Evolutionary conservation across 2,888 invertebrate species (phyloP).

Genomic region (Acanthosoma haemorrhoidale): DNA sequence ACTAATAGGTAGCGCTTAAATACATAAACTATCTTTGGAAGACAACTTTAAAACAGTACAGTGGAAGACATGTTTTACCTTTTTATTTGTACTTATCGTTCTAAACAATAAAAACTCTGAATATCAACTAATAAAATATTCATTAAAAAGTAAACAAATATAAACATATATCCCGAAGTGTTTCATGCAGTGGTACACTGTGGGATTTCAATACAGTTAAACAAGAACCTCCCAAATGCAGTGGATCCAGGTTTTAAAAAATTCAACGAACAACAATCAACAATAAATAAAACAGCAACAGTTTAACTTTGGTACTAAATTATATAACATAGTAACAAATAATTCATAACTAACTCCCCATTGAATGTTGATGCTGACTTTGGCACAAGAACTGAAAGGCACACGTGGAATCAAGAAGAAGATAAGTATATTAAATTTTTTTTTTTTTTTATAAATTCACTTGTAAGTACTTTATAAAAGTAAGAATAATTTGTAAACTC

Average conservation of each 20-base stretch:
- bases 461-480: too few species aligned
- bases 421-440: too few species aligned
- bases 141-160: background rate
- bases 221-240: background rate
- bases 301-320: background rate
- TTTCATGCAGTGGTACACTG: too few species aligned
- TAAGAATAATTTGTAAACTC: too few species aligned
- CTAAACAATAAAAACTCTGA: background rate
- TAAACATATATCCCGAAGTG: background rate
- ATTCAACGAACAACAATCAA: background rate
- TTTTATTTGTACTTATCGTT: background rate
- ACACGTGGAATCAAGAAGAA: too few species aligned
- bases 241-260: too few species aligned
- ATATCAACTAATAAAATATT: background rate
- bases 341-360: too few species aligned
- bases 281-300: background rate
- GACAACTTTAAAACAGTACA: background rate
- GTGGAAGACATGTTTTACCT: background rate
- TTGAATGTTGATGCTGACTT: too few species aligned
- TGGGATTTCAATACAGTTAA: background rate
- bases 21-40: background rate
- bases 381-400: too few species aligned
- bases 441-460: too few species aligned
- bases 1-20: background rate
- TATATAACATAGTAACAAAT: too few species aligned